phyloP scores from a whole-genome alignment of 2,113 vertebrate species.

The Cephalopterus ornatus region DNA sequence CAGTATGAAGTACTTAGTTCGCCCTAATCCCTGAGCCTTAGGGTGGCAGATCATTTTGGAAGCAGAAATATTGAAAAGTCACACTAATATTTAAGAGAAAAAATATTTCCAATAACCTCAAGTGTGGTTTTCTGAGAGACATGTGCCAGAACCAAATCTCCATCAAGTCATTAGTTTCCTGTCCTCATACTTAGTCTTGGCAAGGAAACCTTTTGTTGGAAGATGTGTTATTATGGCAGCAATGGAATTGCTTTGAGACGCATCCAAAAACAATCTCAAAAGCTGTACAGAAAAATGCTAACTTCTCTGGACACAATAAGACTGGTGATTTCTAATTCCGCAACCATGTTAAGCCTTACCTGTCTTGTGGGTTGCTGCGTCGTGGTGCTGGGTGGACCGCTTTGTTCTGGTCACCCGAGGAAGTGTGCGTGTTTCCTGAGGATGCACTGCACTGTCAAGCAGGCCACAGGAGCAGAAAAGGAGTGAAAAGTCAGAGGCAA shows the following conservation, averaged over 20 bases:
- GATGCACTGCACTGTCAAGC: not conserved
- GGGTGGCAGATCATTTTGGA: not conserved
- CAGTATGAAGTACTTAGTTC: not conserved
- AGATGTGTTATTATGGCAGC: constrained; percentile 29
- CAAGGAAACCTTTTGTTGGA: not conserved
- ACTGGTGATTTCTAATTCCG: not conserved
- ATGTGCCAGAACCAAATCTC: not conserved
- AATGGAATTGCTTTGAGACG: constrained; percentile 32
- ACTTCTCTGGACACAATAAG: not conserved
- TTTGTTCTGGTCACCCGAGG: not conserved
- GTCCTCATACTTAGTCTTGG: not conserved
- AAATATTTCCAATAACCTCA: not conserved
- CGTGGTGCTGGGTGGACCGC: not conserved
- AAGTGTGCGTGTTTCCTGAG: not conserved
- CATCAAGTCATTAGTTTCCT: constrained; percentile 18
- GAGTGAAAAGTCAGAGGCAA: not conserved
- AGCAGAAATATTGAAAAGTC: not conserved
- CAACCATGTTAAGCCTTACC: not conserved
- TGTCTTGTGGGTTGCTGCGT: not conserved
- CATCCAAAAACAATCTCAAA: constrained; percentile 26
- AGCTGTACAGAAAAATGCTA: not conserved
- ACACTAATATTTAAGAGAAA: not conserved
- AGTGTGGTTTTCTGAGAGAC: not conserved
- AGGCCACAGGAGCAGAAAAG: not conserved
- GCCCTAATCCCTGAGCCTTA: not conserved